Evolutionary conservation across 2,888 invertebrate genomes (phyloP), one percentile per base, ranked within the genome.

Genomic region (Odiellus spinosus): DNA sequence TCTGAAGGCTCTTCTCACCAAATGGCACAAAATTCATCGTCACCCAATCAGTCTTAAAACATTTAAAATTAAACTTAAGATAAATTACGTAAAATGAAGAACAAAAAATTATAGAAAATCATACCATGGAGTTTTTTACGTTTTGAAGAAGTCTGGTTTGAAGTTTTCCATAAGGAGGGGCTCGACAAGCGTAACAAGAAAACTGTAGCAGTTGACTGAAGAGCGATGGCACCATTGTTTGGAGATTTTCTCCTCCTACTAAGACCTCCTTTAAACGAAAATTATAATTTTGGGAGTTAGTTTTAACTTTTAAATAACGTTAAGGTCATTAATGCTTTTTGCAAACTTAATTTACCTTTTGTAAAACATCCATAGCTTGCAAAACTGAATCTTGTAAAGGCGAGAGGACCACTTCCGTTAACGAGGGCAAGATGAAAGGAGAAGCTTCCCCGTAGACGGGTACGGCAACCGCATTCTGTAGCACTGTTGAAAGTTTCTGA

Each of bases 1-100:
- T 76, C 46, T 75, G 74, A 45, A 85, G 69, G 3, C 82, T 74
- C 61, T 80, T 78, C 63, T 87, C 87, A 33, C 83, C 83, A 66
- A 87, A 87, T 39, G 85, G 82, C 59, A 86, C 80, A 61, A 80
- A 82, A 66, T 82, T 83, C 75, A 81, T 78, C 49, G 78, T 76
- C 38, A 82, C 74, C 75, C 80, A 80, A 62, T 82, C 82, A 40
- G 76, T 71, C 64, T 79, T 34, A 34, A 35, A 17, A 20, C 8
- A 45, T 14, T 33, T 15, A 3, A 12, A 36, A 8, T 15, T 14
- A 36, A 15, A 36, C 17, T 36, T 36, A 36, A 36, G 12, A 36
- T 59, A 59, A 8, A 61, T 61, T 12, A 57, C 51, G n/a, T 59
- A 60, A 51, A 62, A 58, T 5, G 58, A 36, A 36, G 10, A 10